Evolutionary conservation across 2,113 vertebrate genomes (phyloP).

Genomic region (Abramis brama): DNA sequence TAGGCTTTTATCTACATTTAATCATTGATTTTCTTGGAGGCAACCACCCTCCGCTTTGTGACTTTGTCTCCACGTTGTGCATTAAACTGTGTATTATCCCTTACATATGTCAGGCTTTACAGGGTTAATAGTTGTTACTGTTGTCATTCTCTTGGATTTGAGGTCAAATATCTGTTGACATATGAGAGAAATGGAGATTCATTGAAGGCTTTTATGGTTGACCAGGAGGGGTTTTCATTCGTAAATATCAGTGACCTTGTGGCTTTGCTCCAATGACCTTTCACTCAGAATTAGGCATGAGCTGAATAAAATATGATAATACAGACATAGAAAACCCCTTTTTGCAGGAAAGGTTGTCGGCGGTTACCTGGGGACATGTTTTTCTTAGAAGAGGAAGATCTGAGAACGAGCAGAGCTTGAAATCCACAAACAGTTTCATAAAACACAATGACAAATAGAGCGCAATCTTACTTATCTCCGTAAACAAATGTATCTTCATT

Average conservation of each 20-base stretch:
- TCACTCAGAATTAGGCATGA: slow-evolving; percentile 3
- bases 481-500: slow-evolving; percentile 35
- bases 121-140: not conserved
- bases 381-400: slow-evolving; percentile 42
- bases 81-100: too few relatives aligned
- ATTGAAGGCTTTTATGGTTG: slow-evolving; percentile 31
- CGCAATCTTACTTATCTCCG: slow-evolving; percentile 21
- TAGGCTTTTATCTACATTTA: too few relatives aligned
- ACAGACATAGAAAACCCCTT: not conserved
- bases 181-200: not conserved
- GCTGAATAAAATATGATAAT: not conserved
- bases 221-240: slow-evolving; percentile 44
- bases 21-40: too few relatives aligned
- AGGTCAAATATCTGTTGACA: not conserved
- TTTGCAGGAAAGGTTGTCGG: slow-evolving; percentile 6
- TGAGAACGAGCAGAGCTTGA: not conserved
- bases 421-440: slow-evolving; percentile 10
- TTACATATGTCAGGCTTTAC: not conserved
- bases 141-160: not conserved
- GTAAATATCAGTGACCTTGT: slow-evolving; percentile 65
- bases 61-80: too few relatives aligned
- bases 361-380: slow-evolving; percentile 23
- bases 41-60: too few relatives aligned
- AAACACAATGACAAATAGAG: slow-evolving; percentile 40
- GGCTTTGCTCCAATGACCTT: slow-evolving; percentile 33